A percentile compares a stretch with the other conserved stretches of the same genome.
These are phyloP conservation scores for Rhadinocentrus ornatus DNA, from an alignment of 2,797 vertebrate genomes.

Conservation along the genomic window DNA sequence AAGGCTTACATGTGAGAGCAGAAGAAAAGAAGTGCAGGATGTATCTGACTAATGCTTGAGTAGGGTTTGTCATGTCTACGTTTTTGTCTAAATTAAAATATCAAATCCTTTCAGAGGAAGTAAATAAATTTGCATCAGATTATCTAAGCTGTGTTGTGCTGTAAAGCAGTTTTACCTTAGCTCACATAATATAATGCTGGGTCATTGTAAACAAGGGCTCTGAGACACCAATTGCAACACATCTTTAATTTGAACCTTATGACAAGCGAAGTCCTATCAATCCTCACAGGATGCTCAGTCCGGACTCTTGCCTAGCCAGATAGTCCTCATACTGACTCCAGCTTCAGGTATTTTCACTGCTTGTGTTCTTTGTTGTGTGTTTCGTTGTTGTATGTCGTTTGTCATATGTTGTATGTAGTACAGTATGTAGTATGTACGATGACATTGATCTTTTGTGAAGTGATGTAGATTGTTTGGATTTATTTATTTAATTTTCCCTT, in stretches of 20 bases:
- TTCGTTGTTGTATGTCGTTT: too few relatives aligned
- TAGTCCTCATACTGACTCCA: too few relatives aligned
- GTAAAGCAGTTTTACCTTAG: not conserved
- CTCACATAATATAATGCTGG: not conserved
- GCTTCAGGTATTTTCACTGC: too few relatives aligned
- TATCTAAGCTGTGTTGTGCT: not conserved
- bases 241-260: constrained; percentile 14
- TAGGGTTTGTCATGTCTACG: not conserved
- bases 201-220: not conserved
- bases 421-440: too few relatives aligned
- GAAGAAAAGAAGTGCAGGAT: not conserved
- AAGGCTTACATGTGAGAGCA: not conserved
- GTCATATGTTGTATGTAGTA: too few relatives aligned
- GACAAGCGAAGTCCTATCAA: not conserved
- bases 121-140: not conserved
- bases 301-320: too few relatives aligned
- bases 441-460: too few relatives aligned
- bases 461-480: too few relatives aligned
- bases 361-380: too few relatives aligned
- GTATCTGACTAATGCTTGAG: not conserved
- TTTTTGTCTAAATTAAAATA: not conserved
- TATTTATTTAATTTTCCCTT: too few relatives aligned
- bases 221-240: not conserved
- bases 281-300: constrained; percentile 6
- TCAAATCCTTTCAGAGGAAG: not conserved